A percentile compares a stretch with the other conserved stretches of the same genome.
Conservation (phyloP, 2,888 invertebrate species). For the Aleiodes testaceus region DNA sequence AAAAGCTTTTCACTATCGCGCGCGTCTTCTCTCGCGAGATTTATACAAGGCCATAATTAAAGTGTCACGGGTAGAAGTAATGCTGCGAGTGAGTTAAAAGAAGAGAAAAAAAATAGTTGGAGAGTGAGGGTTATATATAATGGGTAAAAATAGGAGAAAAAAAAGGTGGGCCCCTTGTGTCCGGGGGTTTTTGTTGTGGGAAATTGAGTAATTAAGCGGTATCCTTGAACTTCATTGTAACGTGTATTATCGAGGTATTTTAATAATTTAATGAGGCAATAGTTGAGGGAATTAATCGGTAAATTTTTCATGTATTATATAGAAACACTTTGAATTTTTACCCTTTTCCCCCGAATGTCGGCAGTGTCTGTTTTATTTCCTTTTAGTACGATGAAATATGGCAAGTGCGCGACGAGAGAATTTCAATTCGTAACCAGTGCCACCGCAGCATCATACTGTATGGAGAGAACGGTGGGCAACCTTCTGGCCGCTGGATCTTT, state of each 20-base stretch:
- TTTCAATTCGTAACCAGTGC: conserved; percentile 29
- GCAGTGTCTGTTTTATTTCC: conserved; percentile 19
- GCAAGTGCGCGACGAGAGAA: conserved; percentile 30
- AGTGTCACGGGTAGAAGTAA: conserved; percentile 67
- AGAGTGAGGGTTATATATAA: conserved; percentile 42
- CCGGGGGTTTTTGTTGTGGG: conserved; percentile 58
- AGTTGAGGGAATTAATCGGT: too few species aligned
- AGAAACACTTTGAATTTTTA: conserved; percentile 29
- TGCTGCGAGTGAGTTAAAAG: conserved; percentile 65
- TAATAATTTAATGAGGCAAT: too few species aligned
- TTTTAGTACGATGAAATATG: conserved; percentile 34
- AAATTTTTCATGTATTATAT: too few species aligned
- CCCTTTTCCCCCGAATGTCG: not conserved
- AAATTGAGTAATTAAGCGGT: conserved; percentile 69
- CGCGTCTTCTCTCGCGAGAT: conserved; percentile 55
- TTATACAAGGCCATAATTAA: conserved; percentile 70
- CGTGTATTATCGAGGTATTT: conserved; percentile 38
- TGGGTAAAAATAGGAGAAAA: conserved; percentile 35
- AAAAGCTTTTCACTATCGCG: conserved; percentile 45
- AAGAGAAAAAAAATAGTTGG: conserved; percentile 51
- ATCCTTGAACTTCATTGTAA: not conserved
- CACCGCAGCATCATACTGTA: conserved; percentile 1
- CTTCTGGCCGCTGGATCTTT: conserved; percentile 1
- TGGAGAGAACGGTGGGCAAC: conserved; percentile 18
- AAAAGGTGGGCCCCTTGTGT: conserved; percentile 32